These are phyloP conservation scores for Cataglyphis hispanica DNA, from an alignment of 1,140 invertebrate genomes.

Conservation along the genomic window DNA sequence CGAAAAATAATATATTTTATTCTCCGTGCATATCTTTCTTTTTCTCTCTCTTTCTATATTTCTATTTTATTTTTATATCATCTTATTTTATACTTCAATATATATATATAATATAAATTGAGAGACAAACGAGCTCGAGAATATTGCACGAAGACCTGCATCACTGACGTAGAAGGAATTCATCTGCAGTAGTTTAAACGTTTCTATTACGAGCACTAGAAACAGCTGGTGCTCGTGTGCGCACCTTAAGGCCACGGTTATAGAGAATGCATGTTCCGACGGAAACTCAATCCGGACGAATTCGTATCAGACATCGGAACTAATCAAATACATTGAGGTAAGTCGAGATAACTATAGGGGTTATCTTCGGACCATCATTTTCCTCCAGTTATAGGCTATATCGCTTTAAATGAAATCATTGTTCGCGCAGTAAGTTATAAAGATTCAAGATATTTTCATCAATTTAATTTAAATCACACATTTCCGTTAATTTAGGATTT, in stretches of 20 bases:
- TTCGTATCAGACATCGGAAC: constrained; percentile 44
- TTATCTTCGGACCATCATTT: not conserved
- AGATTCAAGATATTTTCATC: not conserved
- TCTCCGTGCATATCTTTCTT: too few relatives aligned
- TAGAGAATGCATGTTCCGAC: constrained; percentile 32
- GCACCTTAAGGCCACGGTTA: constrained; percentile 49
- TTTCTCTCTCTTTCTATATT: not conserved
- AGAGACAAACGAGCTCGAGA: constrained; percentile 11
- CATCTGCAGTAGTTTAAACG: constrained; percentile 35
- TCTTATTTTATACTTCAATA: not conserved
- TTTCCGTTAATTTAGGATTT: constrained; percentile 8
- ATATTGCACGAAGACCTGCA: constrained; percentile 6
- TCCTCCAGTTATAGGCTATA: not conserved
- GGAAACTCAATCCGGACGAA: constrained; percentile 39
- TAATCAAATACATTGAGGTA: constrained; percentile 34
- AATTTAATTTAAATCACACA: not conserved
- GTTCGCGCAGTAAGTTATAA: not conserved
- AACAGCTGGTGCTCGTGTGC: constrained; percentile 37
- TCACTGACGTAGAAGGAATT: constrained; percentile 33
- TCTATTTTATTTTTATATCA: not conserved
- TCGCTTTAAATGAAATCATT: not conserved
- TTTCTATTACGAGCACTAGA: constrained; percentile 30
- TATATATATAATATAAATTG: not conserved
- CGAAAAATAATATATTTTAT: not conserved
- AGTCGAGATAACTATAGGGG: constrained; percentile 20